A percentile compares a stretch with the other conserved stretches of the same genome.
phyloP scores from a whole-genome alignment of 2,888 invertebrate genomes.

The Drosophila helvetica region DNA sequence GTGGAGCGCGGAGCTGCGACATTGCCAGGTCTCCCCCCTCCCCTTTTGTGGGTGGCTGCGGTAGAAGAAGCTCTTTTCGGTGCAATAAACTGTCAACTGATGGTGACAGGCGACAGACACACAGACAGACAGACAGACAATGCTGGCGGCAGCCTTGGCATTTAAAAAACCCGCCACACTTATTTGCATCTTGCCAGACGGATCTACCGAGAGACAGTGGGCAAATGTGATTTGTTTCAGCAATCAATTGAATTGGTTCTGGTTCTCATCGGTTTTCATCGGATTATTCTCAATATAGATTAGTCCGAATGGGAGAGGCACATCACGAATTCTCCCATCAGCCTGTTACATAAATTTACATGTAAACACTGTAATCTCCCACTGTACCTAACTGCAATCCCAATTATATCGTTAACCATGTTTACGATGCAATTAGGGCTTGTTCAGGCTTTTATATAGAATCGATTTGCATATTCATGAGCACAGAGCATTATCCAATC shows the following conservation, averaged over 20 bases:
- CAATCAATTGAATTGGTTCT: no score
- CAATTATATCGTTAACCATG: not conserved
- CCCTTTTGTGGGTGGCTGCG: not conserved
- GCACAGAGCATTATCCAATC: not conserved
- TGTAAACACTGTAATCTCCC: not conserved
- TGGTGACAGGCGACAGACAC: constrained; percentile 20
- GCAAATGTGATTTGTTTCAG: not conserved
- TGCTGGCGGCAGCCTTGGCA: constrained; percentile 54
- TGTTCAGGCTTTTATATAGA: not conserved
- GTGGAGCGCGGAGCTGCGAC: not conserved
- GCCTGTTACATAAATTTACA: not conserved
- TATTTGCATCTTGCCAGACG: constrained; percentile 45
- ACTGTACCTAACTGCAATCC: constrained; percentile 1
- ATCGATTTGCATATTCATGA: not conserved
- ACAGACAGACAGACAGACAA: not conserved
- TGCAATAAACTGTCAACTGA: constrained; percentile 49
- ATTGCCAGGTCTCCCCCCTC: not conserved
- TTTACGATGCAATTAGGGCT: constrained; percentile 22
- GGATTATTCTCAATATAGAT: no score
- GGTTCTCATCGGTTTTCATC: not conserved
- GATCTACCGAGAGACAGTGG: constrained; percentile 32
- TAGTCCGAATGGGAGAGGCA: no score
- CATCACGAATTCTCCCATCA: no score
- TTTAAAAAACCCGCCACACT: constrained; percentile 40
- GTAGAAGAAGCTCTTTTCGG: constrained; percentile 10